Evolutionary conservation across 2,797 vertebrate species (phyloP), one percentile per base, ranked within the genome.

Genomic region (Coracias cyanogaster): DNA sequence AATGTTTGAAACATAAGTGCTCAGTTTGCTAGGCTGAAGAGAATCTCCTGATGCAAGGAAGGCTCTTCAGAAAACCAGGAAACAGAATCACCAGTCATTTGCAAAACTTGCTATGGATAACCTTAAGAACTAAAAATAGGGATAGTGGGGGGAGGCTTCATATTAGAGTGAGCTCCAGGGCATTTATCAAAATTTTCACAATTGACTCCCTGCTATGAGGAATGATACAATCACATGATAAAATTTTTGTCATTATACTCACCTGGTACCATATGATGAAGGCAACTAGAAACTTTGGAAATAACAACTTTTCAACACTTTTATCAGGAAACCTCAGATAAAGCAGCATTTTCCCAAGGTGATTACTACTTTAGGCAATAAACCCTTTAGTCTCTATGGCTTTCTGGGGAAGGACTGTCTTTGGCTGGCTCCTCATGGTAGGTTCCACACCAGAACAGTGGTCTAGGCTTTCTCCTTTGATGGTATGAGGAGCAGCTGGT

Each of bases 1-100:
- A 45, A 0, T 31, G 24, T 9, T 43, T 93, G 46, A 62, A 85
- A 49, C 0, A 0, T 8, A 46, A 5, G 1, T 41, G 29, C 24
- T 49, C 13, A 18, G 7, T 54, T 65, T 86, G 8, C 20, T 39
- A 51, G 57, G 10, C 22, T 79, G 35, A 73, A 49, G 18, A 66
- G 12, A 6, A 11, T 58, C 33, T 49, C 21, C 25, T 74, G 37
- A 28, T 16, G 5, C 10, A 87, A 60, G 54, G 9, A 13, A 49
- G 17, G 22, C 3, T 80, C 74, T 69, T 43, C 18, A 66, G 66
- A 82, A 51, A 39, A 29, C 5, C 3, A 1, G 2, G 10, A 31
- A 37, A 20, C 45, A n/a, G 52, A 74, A 71, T 48, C 28, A 57
- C 10, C 10, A 43, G 4, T 7, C 3, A 28, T 46, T 86, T 79